Percentiles rank a stretch among this genome's conserved stretches.
These are phyloP conservation scores for Brienomyrus longianalis DNA, from an alignment of 2,113 vertebrate species.

Conservation along the genomic window DNA sequence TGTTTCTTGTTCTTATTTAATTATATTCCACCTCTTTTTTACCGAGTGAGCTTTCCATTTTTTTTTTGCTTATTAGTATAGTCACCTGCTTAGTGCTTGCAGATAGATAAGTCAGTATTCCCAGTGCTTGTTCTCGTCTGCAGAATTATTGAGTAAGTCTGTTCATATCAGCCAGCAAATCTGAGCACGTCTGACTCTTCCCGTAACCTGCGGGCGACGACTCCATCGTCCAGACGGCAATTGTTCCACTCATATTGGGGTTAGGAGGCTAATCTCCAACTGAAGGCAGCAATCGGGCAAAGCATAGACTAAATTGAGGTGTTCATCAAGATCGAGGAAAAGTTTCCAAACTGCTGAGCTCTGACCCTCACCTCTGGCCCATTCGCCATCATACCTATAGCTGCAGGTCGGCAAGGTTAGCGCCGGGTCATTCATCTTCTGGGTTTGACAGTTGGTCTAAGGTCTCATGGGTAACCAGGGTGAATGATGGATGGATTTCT, in stretches of 20 bases:
- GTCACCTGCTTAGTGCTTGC: not conserved
- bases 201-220: not conserved
- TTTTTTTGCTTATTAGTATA: not conserved
- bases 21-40: not conserved
- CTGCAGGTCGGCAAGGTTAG: constrained; percentile 25
- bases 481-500: not conserved
- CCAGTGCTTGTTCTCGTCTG: not conserved
- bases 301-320: constrained; percentile 23
- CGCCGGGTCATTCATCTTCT: not conserved
- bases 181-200: not conserved
- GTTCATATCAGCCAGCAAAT: not conserved
- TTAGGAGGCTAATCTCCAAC: not conserved
- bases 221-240: not conserved
- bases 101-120: not conserved
- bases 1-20: not conserved
- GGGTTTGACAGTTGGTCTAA: not conserved
- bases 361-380: constrained; percentile 38
- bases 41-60: not conserved
- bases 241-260: not conserved
- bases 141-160: not conserved
- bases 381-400: constrained; percentile 35
- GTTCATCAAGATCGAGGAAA: constrained; percentile 26
- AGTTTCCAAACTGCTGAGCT: constrained; percentile 25
- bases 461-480: not conserved
- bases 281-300: not conserved